These are phyloP conservation scores for Phalera bucephala DNA, from an alignment of 2,888 invertebrate genomes.

Conservation along the genomic window DNA sequence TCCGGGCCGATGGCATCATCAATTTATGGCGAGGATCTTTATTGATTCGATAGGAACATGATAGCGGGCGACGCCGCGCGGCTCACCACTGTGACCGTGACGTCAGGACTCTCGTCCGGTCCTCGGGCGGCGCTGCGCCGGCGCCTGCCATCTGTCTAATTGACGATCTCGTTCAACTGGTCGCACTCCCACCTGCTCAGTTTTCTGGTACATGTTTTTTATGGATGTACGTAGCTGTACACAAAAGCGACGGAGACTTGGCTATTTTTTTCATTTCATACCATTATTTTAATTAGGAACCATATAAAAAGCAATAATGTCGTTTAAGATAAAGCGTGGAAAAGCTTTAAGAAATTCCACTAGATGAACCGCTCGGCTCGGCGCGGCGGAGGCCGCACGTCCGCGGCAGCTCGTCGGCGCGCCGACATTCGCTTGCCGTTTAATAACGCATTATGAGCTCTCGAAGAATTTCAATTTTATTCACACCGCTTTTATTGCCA, in stretches of 20 bases:
- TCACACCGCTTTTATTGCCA: constrained; percentile 7
- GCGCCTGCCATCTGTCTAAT: background rate
- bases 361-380: too few species aligned
- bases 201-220: too few species aligned
- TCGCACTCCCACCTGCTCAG: background rate
- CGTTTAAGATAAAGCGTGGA: too few species aligned
- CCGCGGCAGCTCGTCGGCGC: background rate
- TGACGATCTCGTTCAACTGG: background rate
- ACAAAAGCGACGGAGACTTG: too few species aligned
- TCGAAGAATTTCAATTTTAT: constrained; percentile 30
- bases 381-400: background rate
- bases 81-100: background rate
- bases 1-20: constrained; percentile 10
- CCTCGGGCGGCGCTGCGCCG: too few species aligned
- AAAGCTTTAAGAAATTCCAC: too few species aligned
- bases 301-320: too few species aligned
- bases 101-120: too few species aligned
- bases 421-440: constrained; percentile 1
- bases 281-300: too few species aligned
- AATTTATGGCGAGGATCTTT: constrained; percentile 6
- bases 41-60: constrained; percentile 10
- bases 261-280: too few species aligned
- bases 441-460: constrained; percentile 14
- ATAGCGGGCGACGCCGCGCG: background rate
- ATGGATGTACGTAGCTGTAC: too few species aligned